Evolutionary conservation across 2,797 vertebrate species (phyloP).

Genomic region (Epinephelus awoara): DNA sequence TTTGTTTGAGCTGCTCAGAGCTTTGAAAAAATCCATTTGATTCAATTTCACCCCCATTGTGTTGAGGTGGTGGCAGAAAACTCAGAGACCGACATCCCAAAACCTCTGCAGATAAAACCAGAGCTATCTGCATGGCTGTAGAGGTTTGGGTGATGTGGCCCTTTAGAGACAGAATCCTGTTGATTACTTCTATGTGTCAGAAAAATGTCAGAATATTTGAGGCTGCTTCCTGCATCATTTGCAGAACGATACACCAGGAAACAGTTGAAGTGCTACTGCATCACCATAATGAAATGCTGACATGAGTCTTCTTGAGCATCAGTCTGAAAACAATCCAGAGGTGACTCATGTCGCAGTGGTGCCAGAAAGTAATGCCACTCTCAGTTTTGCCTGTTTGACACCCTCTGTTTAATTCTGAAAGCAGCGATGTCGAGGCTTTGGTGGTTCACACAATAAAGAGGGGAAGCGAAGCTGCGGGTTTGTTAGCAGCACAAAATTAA

Average conservation of each 20-base stretch:
- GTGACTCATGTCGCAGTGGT: constrained; percentile 50
- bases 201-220: constrained; percentile 17
- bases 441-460: constrained; percentile 62
- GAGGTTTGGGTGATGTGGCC: neutral
- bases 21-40: constrained; percentile 50
- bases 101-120: constrained; percentile 18
- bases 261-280: constrained; percentile 38
- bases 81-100: constrained; percentile 25
- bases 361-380: constrained; percentile 52
- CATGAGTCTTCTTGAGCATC: constrained; percentile 35
- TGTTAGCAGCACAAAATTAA: constrained; percentile 79
- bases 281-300: constrained; percentile 58
- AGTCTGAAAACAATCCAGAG: constrained; percentile 51
- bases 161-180: constrained; percentile 6
- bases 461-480: constrained; percentile 56
- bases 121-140: constrained; percentile 11
- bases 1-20: constrained; percentile 34
- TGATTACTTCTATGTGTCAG: constrained; percentile 23
- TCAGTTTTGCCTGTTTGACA: constrained; percentile 55
- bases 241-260: constrained; percentile 11
- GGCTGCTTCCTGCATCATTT: constrained; percentile 8
- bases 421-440: constrained; percentile 53
- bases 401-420: constrained; percentile 66
- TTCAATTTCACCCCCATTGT: constrained; percentile 45
- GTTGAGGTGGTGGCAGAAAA: constrained; percentile 8